phyloP scores from a whole-genome alignment of 2,797 vertebrate species.

The Lycodopsis pacificus region DNA sequence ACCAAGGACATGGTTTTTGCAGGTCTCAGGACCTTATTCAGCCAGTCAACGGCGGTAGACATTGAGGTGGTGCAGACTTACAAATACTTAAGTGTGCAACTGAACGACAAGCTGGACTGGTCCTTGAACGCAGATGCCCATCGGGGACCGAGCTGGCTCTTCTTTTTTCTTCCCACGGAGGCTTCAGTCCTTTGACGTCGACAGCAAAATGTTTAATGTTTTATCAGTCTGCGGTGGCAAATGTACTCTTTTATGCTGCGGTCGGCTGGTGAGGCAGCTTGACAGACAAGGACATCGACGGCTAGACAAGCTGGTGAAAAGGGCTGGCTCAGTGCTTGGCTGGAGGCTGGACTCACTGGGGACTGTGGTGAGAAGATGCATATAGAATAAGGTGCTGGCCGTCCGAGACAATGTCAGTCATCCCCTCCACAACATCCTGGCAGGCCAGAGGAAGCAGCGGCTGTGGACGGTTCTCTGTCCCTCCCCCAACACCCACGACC shows the following conservation, averaged over 20 bases:
- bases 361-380: background rate
- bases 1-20: background rate
- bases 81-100: background rate
- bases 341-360: background rate
- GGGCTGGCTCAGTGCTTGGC: background rate
- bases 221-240: background rate
- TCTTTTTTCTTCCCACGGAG: background rate
- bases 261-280: background rate
- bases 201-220: background rate
- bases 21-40: background rate
- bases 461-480: background rate
- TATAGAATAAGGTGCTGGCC: background rate
- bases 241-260: background rate
- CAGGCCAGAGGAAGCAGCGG: background rate
- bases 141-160: background rate
- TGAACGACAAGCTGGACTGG: background rate
- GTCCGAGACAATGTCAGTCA: background rate
- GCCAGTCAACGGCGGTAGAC: background rate
- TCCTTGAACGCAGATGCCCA: background rate
- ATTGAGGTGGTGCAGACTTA: background rate
- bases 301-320: background rate
- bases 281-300: background rate
- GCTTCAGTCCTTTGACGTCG: background rate
- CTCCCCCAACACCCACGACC: background rate
- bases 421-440: background rate